Conservation (phyloP, 1,140 invertebrate genomes). For the Zaprionus nigranus region DNA sequence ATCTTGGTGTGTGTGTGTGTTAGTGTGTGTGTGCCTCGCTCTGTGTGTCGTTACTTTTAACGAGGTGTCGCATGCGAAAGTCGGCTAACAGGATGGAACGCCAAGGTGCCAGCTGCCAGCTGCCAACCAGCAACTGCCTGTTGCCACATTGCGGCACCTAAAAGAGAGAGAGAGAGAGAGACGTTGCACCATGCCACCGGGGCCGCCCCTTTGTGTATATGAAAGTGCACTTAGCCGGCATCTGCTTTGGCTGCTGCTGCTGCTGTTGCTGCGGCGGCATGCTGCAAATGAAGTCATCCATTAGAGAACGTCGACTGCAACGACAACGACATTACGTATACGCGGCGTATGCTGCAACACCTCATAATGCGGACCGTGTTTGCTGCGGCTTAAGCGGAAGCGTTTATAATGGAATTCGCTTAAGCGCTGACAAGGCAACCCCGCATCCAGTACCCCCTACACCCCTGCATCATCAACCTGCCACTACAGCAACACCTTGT, state of each 20-base stretch:
- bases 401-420: conserved; percentile 80
- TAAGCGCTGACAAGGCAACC: conserved; percentile 50
- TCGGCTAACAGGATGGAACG: conserved; percentile 53
- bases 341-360: conserved; percentile 39
- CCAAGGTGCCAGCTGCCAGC: conserved; percentile 17
- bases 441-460: no score
- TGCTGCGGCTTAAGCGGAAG: conserved; percentile 76
- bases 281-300: conserved; percentile 82
- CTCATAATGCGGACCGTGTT: conserved; percentile 67
- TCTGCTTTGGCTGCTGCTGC: conserved; percentile 40
- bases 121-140: conserved; percentile 56
- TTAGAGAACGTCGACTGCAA: conserved; percentile 51
- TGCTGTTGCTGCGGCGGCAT: conserved; percentile 46
- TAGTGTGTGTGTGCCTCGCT: conserved; percentile 27
- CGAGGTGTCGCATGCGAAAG: conserved; percentile 79
- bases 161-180: no score
- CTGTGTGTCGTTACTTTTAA: conserved; percentile 80
- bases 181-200: no score
- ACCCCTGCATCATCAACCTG: background rate
- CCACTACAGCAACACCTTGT: background rate
- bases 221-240: conserved; percentile 72
- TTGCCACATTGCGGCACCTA: conserved; percentile 45
- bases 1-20: conserved; percentile 28
- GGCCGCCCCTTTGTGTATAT: conserved; percentile 28
- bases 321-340: conserved; percentile 58